Conservation (phyloP, 2,113 vertebrate species). For the Dicerorhinus sumatrensis region DNA sequence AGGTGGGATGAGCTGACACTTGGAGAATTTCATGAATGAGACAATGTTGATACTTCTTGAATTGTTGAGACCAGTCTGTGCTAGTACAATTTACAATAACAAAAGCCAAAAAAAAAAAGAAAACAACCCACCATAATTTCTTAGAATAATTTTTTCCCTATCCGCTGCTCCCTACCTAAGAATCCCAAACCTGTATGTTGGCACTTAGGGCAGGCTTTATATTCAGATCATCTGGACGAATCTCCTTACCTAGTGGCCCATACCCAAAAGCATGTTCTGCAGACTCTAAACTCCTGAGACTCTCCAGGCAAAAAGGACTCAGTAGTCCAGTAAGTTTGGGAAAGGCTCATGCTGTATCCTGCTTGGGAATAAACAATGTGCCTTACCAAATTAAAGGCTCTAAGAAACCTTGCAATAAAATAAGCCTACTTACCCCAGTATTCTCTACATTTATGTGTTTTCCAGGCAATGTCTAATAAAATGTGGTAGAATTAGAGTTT, state of each 20-base stretch:
- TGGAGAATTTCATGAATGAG: neutral
- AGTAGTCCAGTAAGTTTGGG: neutral
- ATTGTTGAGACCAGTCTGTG: neutral
- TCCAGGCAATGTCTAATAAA: neutral
- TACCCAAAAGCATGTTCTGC: neutral
- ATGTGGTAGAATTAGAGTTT: neutral
- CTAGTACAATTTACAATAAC: neutral
- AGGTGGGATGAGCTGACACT: neutral
- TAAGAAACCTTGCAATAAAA: neutral
- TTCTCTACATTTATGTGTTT: neutral
- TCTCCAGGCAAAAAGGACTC: neutral
- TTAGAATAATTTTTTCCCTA: neutral
- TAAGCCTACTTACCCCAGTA: neutral
- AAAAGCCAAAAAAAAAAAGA: neutral
- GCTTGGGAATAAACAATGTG: neutral
- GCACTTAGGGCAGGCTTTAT: neutral
- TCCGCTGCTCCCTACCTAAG: neutral
- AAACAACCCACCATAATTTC: neutral
- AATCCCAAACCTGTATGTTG: neutral
- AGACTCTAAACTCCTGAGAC: neutral
- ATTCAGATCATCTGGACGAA: neutral
- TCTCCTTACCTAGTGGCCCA: neutral
- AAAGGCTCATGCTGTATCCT: neutral
- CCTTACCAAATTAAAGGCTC: neutral
- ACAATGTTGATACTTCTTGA: neutral